Evolutionary conservation across 2,797 vertebrate species (phyloP).

Genomic region (Microctenopoma lineatum): DNA sequence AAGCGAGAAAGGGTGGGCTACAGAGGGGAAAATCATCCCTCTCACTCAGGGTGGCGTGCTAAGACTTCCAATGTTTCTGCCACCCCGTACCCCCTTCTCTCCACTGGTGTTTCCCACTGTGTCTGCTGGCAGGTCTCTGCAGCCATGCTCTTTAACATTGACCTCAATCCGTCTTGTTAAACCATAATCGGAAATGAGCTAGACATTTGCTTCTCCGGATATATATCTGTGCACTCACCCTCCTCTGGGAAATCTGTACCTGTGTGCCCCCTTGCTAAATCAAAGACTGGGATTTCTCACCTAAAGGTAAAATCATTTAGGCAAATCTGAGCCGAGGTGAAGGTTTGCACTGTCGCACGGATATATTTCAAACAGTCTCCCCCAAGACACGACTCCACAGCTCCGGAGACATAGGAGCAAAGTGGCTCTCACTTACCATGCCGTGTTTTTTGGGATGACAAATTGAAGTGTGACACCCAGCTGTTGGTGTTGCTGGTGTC

Average conservation of each 20-base stretch:
- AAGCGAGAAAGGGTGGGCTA: slow-evolving; percentile 50
- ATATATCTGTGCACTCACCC: slow-evolving; percentile 72
- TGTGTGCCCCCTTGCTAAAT: slow-evolving; percentile 72
- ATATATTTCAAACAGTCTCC: slow-evolving; percentile 73
- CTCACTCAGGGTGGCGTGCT: slow-evolving; percentile 80
- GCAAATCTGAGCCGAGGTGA: slow-evolving; percentile 67
- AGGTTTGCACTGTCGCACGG: slow-evolving; percentile 58
- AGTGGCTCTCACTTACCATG: slow-evolving; percentile 38
- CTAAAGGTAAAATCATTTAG: slow-evolving; percentile 73
- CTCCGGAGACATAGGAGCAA: slow-evolving; percentile 44
- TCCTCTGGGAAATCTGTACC: slow-evolving; percentile 76
- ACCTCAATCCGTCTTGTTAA: slow-evolving; percentile 81
- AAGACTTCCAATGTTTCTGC: slow-evolving; percentile 72
- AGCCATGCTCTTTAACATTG: slow-evolving; percentile 63
- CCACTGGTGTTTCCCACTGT: slow-evolving; percentile 45
- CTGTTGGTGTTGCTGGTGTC: slow-evolving; percentile 26
- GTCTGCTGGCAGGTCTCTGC: slow-evolving; percentile 55
- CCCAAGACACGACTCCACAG: slow-evolving; percentile 58
- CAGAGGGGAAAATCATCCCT: slow-evolving; percentile 57
- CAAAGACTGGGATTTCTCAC: slow-evolving; percentile 77
- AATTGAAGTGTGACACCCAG: slow-evolving; percentile 52
- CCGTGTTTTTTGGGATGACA: slow-evolving; percentile 51
- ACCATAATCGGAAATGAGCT: slow-evolving; percentile 80
- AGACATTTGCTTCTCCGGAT: slow-evolving; percentile 74
- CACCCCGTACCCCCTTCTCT: slow-evolving; percentile 42